Evolutionary conservation across 2,113 vertebrate genomes (phyloP).

Genomic region (Echinops telfairi): DNA sequence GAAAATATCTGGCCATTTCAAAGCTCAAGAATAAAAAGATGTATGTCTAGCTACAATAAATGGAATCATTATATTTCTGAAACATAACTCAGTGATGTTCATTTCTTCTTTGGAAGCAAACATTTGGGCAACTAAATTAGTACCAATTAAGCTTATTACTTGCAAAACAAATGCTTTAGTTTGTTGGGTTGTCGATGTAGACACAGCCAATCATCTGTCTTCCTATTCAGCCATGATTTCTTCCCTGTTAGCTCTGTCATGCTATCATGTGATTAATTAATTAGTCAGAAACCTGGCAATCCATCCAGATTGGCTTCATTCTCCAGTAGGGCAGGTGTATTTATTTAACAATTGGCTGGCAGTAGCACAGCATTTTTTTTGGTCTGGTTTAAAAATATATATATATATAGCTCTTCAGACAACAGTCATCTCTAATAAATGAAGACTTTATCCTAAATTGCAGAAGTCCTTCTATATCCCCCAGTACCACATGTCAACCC

Average conservation of each 20-base stretch:
- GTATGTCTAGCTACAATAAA: slow-evolving; percentile 25
- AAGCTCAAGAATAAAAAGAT: slow-evolving; percentile 13
- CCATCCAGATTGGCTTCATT: slow-evolving; percentile 57
- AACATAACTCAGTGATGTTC: slow-evolving; percentile 10
- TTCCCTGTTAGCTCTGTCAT: background rate
- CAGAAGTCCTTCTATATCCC: slow-evolving; percentile 10
- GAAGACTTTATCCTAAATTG: slow-evolving; percentile 32
- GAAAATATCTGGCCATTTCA: slow-evolving; percentile 38
- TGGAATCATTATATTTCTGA: slow-evolving; percentile 40
- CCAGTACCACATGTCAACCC: slow-evolving; percentile 4
- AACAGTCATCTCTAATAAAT: slow-evolving; percentile 45
- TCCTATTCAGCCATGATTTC: background rate
- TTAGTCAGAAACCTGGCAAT: slow-evolving; percentile 58
- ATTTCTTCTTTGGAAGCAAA: slow-evolving; percentile 48
- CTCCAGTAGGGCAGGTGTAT: slow-evolving; percentile 64
- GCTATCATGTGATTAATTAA: slow-evolving; percentile 31
- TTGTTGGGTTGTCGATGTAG: background rate
- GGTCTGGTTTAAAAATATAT: background rate
- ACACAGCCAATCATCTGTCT: slow-evolving; percentile 18
- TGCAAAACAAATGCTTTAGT: slow-evolving; percentile 48
- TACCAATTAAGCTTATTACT: background rate
- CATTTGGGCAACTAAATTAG: slow-evolving; percentile 12
- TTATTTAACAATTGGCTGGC: slow-evolving; percentile 61
- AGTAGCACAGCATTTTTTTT: slow-evolving; percentile 3
- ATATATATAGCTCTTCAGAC: background rate